Evolutionary conservation across 2,113 vertebrate genomes (phyloP).

Genomic region (Peromyscus leucopus): DNA sequence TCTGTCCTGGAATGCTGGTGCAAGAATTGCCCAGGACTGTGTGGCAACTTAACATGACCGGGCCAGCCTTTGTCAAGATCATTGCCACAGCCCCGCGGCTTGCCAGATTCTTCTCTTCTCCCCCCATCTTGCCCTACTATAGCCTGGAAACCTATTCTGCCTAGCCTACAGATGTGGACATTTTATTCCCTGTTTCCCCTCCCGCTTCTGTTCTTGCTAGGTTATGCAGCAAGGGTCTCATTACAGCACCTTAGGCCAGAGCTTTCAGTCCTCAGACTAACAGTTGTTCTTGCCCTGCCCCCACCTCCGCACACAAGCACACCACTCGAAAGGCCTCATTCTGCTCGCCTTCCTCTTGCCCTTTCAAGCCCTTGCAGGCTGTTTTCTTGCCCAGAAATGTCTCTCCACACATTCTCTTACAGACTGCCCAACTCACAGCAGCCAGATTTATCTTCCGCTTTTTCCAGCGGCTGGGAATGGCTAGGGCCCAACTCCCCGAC

Average conservation of each 20-base stretch:
- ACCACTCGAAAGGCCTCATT: neutral
- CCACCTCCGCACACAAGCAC: neutral
- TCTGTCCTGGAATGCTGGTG: neutral
- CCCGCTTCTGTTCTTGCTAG: neutral
- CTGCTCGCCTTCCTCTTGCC: constrained; percentile 13
- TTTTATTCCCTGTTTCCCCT: neutral
- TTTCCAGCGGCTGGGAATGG: neutral
- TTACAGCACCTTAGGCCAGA: neutral
- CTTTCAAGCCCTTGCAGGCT: constrained; percentile 50
- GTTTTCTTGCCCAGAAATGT: constrained; percentile 43
- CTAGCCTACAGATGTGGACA: neutral
- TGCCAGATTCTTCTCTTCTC: neutral
- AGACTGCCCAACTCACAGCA: neutral
- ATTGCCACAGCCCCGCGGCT: neutral
- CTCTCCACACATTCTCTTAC: constrained; percentile 27
- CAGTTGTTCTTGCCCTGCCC: neutral
- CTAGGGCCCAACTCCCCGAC: neutral
- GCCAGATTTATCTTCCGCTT: constrained; percentile 37
- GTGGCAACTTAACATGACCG: neutral
- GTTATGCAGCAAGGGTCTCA: neutral
- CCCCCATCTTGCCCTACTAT: neutral
- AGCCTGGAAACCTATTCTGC: neutral
- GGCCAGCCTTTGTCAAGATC: neutral
- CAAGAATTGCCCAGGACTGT: neutral
- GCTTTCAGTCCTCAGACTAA: neutral